phyloP scores from a whole-genome alignment of 2,888 invertebrate genomes.

The Volucella zonaria region DNA sequence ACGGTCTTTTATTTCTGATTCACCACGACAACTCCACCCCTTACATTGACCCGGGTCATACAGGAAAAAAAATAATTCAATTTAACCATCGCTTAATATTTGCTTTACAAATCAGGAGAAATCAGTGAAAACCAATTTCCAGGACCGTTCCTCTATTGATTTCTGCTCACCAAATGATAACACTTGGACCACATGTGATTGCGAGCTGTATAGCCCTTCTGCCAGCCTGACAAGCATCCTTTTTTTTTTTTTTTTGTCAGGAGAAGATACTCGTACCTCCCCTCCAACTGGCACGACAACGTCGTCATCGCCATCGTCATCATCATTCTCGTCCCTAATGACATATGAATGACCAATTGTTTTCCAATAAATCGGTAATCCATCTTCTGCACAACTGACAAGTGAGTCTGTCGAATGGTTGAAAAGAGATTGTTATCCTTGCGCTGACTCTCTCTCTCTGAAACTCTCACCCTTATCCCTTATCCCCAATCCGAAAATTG shows the following conservation, averaged over 20 bases:
- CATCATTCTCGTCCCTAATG: conserved; percentile 75
- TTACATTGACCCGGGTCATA: neutral
- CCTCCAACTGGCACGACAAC: neutral
- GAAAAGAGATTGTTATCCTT: conserved; percentile 35
- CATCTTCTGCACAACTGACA: conserved; percentile 80
- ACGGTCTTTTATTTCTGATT: conserved; percentile 26
- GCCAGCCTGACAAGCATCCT: conserved; percentile 13
- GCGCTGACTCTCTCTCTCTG: too few species aligned
- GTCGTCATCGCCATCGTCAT: conserved; percentile 21
- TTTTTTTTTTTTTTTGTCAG: conserved; percentile 25
- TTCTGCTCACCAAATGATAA: conserved; percentile 68
- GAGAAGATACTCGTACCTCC: neutral
- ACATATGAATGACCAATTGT: conserved; percentile 81
- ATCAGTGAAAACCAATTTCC: conserved; percentile 48
- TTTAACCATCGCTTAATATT: conserved; percentile 69
- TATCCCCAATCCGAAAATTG: conserved; percentile 14
- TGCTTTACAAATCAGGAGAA: conserved; percentile 54
- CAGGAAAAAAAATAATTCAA: conserved; percentile 26
- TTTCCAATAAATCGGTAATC: conserved; percentile 81
- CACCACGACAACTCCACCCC: neutral
- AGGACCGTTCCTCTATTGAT: conserved; percentile 46
- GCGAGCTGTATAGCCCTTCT: conserved; percentile 3
- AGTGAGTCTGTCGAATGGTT: conserved; percentile 45
- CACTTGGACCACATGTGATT: conserved; percentile 61
- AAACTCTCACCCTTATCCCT: neutral